Conservation (phyloP, 2,797 vertebrate genomes). For the Numenius phaeopus region DNA sequence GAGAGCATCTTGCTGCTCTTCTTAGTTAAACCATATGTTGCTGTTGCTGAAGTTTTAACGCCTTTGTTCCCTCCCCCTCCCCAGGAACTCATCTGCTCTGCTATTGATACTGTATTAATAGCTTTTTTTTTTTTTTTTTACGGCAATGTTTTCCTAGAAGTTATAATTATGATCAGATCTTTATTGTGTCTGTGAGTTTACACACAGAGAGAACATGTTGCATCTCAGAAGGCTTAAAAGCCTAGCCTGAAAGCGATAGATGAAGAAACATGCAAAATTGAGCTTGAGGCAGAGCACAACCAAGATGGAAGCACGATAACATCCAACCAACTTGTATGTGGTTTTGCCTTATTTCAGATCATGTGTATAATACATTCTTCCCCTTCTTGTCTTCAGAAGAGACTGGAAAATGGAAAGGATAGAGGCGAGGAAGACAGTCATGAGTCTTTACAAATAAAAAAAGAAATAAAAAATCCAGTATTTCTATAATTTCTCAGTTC, state of each 20-base stretch:
- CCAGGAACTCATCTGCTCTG: neutral
- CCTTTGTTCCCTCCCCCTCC: neutral
- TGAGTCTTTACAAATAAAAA: neutral
- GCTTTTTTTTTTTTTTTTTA: neutral
- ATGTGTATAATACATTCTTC: neutral
- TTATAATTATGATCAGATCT: conserved; percentile 28
- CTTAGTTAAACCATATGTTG: conserved; percentile 34
- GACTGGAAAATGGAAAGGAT: neutral
- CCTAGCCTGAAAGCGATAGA: fast-evolving
- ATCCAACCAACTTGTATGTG: neutral
- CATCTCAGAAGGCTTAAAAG: neutral
- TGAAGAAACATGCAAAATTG: neutral
- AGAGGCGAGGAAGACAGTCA: neutral
- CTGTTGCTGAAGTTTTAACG: neutral
- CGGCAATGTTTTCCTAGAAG: neutral
- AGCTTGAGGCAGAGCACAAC: neutral
- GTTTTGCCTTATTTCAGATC: neutral
- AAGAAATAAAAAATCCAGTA: neutral
- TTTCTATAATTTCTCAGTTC: neutral
- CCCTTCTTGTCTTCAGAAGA: neutral
- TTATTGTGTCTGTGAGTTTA: neutral
- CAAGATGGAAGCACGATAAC: neutral
- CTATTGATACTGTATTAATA: neutral
- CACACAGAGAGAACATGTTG: neutral
- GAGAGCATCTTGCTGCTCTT: conserved; percentile 8